Evolutionary conservation across 2,888 invertebrate genomes (phyloP).

Genomic region (Polymixis flavicincta): DNA sequence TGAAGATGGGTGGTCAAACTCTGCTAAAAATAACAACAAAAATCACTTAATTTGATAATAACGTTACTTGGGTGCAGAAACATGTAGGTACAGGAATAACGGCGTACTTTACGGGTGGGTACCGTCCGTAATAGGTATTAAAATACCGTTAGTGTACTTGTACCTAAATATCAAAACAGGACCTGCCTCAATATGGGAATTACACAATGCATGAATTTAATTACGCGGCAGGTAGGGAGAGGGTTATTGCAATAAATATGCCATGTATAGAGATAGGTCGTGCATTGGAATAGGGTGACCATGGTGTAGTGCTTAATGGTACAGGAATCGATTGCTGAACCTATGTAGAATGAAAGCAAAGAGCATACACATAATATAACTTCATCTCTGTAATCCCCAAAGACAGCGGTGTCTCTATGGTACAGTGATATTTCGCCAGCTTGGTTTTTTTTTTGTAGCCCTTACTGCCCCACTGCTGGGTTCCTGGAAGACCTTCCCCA

Average conservation of each 20-base stretch:
- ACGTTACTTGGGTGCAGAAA: neutral
- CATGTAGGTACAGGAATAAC: neutral
- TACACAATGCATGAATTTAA: constrained; percentile 70
- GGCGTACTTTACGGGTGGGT: neutral
- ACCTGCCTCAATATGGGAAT: constrained; percentile 70
- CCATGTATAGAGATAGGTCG: constrained; percentile 77
- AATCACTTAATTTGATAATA: no score
- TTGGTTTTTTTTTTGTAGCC: no score
- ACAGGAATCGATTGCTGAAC: neutral
- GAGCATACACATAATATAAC: neutral
- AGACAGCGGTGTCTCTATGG: no score
- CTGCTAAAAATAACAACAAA: no score
- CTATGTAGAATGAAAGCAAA: neutral
- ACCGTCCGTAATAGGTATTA: constrained; percentile 1
- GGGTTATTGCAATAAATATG: constrained; percentile 71
- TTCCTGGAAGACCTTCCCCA: no score
- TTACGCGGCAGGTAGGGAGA: constrained; percentile 58
- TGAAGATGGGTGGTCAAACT: no score
- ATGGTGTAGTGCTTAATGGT: constrained; percentile 33
- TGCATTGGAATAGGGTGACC: constrained; percentile 75
- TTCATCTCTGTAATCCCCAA: no score
- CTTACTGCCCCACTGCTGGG: no score
- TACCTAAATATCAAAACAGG: constrained; percentile 42
- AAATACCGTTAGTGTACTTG: neutral
- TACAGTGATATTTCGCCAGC: no score